Evolutionary conservation across 2,797 vertebrate species (phyloP), one percentile per base, ranked within the genome.

Genomic region (Liparis tanakae): DNA sequence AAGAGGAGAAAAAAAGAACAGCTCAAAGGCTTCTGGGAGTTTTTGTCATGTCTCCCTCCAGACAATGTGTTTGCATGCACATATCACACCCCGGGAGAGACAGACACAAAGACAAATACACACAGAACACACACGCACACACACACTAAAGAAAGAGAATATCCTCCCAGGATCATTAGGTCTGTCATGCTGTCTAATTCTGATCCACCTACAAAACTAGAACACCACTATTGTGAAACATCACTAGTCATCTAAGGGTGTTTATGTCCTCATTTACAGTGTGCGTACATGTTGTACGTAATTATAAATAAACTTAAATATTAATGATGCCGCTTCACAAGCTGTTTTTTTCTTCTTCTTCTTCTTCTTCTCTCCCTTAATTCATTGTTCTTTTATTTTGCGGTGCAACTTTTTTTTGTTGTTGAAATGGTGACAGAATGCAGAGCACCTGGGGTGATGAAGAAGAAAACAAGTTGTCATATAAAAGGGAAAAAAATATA

Each of bases 21-120:
- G 88, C 92, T 94, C 92, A 93, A 94, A 94, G 93, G 93, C 94
- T 94, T 94, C 91, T 89, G 94, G 90, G 93, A 95, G 91, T 93
- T 93, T 94, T 93, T 93, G 93, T 95, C 94, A 94, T 89, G 89
- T 94, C 90, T 94, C 94, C 93, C 93, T 91, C 90, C 81, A 94
- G 94, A 93, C 93, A 86, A 82, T 81, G 87, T 94, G 92, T 94
- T 94, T 94, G 94, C 91, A 92, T 92, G 90, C 88, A 91, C 91
- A 93, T 93, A 93, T 94, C 92, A 94, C 88, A 94, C 90, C 93
- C 91, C 89, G 87, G 74, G 91, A 93, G 91, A 93, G 89, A 85
- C 74, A 67, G 78, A 87, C 85, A 94, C 91, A 93, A 93, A 94
- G 90, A 91, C 86, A 90, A 90, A 91, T 85, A 93, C 90, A 85